phyloP scores from a whole-genome alignment of 2,888 invertebrate species.

The Nemotelus nigrinus region DNA sequence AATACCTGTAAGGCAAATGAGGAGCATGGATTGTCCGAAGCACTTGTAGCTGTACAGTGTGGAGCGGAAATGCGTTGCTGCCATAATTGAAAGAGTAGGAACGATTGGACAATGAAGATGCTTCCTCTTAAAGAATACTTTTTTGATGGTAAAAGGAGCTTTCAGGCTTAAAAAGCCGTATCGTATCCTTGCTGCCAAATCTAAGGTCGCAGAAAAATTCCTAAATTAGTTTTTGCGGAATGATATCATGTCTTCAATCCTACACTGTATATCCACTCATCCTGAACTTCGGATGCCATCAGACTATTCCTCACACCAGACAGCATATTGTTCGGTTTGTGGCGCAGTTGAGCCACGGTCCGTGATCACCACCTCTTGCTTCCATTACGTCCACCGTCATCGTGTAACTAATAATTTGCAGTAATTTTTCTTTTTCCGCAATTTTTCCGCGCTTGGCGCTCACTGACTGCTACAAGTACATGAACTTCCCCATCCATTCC shows the following conservation, averaged over 20 bases:
- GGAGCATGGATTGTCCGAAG: neutral
- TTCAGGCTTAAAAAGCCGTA: too few relatives aligned
- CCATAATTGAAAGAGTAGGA: too few relatives aligned
- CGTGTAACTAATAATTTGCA: constrained; percentile 42
- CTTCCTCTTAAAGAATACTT: too few relatives aligned
- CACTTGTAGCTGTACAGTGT: neutral
- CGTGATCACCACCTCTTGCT: constrained; percentile 5
- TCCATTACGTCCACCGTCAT: constrained; percentile 36
- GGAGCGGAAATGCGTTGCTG: neutral
- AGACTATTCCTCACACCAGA: neutral
- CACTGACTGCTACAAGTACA: neutral
- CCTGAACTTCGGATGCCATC: too few relatives aligned
- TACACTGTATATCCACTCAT: too few relatives aligned
- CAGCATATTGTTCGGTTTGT: constrained; percentile 31
- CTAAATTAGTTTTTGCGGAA: too few relatives aligned
- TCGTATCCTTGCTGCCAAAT: too few relatives aligned
- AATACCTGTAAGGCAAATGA: constrained; percentile 41
- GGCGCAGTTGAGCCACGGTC: neutral
- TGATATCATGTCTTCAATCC: too few relatives aligned
- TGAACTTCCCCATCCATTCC: too few relatives aligned
- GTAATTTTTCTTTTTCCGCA: constrained; percentile 38
- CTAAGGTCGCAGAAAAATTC: too few relatives aligned
- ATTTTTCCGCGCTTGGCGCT: constrained; percentile 28
- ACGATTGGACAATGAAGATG: too few relatives aligned
- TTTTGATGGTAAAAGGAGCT: too few relatives aligned